Evolutionary conservation across 2,113 vertebrate species (phyloP), one percentile per base, ranked within the genome.

Genomic region (Mugil cephalus): DNA sequence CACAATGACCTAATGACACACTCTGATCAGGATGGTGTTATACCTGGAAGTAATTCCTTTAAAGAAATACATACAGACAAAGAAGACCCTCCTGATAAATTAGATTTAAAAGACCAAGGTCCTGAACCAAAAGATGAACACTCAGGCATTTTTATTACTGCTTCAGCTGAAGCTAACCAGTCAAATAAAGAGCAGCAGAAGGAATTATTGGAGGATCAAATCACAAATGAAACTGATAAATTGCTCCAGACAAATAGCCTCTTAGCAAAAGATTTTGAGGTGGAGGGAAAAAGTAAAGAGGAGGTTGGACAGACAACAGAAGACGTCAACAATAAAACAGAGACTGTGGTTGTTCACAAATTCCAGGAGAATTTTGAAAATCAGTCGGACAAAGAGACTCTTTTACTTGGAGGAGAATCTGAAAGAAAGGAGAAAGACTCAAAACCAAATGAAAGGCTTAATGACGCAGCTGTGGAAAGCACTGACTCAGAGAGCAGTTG

Each of bases 281-380:
- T 47, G 52, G 54, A 73, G 14, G 46, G 74, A 46, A 69, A 81
- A 74, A 81, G 13, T 51, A 67, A 63, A 62, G 69, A 80, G 42
- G 67, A 84, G 15, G 21, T 48, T 77, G 82, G 34, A 60, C 64
- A 11, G 10, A 80, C 86, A 54, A 17, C 73, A 74, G 51, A 81
- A 34, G 62, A 53, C 63, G 65, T 77, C 60, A 74, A 48, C 55
- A 55, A 46, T 65, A 53, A 76, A 39, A 79, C 78, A 84, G 56
- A 82, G 69, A 15, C 69, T 58, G 60, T 38, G 36, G 62, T 73
- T 88, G 85, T 87, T 80, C 38, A 42, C 71, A 74, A 87, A 78
- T 24, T 63, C 1, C 65, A 60, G 39, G 80, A 86, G 82, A 89
- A 88, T 82, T 82, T 69, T 79, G 80, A 85, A 75, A 80, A 69